Conservation (phyloP, 2,797 vertebrate species). For the Neosilurus hyrtlii region DNA sequence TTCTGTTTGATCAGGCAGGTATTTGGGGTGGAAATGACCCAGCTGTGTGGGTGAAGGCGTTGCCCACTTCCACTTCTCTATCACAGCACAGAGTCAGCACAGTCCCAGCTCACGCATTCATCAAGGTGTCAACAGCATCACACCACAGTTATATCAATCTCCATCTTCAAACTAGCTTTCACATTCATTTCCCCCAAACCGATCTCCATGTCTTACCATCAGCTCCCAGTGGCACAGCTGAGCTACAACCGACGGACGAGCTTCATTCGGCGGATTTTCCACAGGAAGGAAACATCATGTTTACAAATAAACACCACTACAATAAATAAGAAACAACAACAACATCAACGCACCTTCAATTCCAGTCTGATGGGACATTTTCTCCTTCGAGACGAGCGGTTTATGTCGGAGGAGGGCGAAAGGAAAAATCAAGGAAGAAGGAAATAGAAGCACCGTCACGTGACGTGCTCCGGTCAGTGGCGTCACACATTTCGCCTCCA, state of each 20-base stretch:
- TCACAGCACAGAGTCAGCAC: neutral
- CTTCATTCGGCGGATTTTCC: neutral
- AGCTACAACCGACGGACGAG: neutral
- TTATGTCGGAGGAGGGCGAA: conserved; percentile 62
- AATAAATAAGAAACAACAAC: neutral
- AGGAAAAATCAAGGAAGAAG: conserved; percentile 60
- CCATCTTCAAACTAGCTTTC: neutral
- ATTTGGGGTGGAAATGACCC: conserved; percentile 30
- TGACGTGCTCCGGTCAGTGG: conserved; percentile 28
- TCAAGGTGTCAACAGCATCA: neutral
- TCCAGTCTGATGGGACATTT: conserved; percentile 96
- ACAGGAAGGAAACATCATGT: neutral
- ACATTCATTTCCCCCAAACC: neutral
- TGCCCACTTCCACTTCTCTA: conserved; percentile 56
- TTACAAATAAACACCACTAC: rapidly evolving
- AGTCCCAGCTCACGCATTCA: neutral
- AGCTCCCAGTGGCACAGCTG: neutral
- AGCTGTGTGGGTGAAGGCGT: conserved; percentile 67
- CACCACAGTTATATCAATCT: neutral
- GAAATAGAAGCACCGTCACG: conserved; percentile 53
- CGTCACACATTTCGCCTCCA: conserved; percentile 32
- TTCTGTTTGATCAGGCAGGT: neutral
- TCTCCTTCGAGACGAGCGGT: conserved; percentile 63
- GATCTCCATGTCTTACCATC: neutral
- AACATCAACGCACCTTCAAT: conserved; percentile 81